Conservation (phyloP, 2,113 vertebrate species). For the Chamaetylas fuelleborni region DNA sequence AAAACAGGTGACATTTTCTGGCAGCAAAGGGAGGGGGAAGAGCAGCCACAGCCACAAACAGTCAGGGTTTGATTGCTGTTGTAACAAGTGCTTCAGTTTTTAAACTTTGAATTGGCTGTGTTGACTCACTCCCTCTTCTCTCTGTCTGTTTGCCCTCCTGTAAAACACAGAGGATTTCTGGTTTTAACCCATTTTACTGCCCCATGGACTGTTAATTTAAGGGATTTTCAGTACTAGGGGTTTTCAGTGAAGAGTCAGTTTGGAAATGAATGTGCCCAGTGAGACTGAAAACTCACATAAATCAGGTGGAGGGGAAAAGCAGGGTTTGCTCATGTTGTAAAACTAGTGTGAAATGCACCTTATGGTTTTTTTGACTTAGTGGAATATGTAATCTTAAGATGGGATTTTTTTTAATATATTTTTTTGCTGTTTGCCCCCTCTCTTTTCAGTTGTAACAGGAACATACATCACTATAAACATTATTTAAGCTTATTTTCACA, state of each 20-base stretch:
- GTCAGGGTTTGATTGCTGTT: not conserved
- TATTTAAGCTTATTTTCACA: not conserved
- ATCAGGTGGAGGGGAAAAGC: not conserved
- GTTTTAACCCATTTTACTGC: not conserved
- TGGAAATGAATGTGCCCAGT: rapidly evolving
- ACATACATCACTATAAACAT: not conserved
- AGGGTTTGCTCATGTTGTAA: not conserved
- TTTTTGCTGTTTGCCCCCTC: not conserved
- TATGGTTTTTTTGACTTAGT: not conserved
- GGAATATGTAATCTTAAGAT: not conserved
- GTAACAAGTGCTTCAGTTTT: not conserved
- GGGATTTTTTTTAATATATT: not conserved
- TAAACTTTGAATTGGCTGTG: not conserved
- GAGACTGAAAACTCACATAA: not conserved
- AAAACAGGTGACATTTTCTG: not conserved
- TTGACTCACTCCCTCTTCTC: not conserved
- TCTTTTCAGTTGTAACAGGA: not conserved
- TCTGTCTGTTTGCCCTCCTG: not conserved
- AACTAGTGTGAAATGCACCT: not conserved
- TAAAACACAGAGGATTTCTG: not conserved
- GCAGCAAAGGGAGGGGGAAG: not conserved
- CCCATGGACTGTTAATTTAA: not conserved
- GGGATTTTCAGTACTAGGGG: not conserved
- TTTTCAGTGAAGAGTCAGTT: not conserved
- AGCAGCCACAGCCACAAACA: not conserved